Evolutionary conservation across 1,140 invertebrate genomes (phyloP), one percentile per base, ranked within the genome.

Genomic region (Sycobia sp.): DNA sequence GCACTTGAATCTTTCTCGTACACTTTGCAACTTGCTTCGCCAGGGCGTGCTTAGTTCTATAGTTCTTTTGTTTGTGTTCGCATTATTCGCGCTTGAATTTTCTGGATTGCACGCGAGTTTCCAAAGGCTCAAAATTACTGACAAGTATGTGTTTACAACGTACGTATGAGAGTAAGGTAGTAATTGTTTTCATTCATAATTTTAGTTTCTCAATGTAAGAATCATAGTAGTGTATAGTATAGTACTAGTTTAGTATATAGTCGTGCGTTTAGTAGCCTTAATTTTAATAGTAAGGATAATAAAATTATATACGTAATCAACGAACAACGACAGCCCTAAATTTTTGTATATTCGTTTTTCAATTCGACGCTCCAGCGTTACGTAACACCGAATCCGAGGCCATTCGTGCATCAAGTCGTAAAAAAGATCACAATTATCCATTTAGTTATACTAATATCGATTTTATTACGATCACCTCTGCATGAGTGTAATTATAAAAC

Each of bases 101-200:
- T 4, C 47, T 62, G 16, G 46, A 14, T 55, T 38, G 38, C 23
- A 49, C 53, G 53, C 51, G 51, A 49, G 22, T 49, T n/a, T 22
- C 36, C 7, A 57, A 74, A 72, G 68, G 71, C 70, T 80, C 76
- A 80, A 79, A n/a, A 81, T 81, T 77, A 76, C 76, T 78, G 79
- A 76, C 75, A 78, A 73, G 76, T 76, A 70, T 68, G 62, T 73
- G 67, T 65, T 68, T 66, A 60, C 61, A 67, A 62, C n/a, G 46
- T 55, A 50, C 14, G 44, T 55, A 64, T 62, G 51, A 47, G 66
- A 51, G 34, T 53, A 53, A 70, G 54, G 22, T 49, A 57, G 22
- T 23, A 16, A 57, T 27, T 58, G 44, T 18, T 11, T 43, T 57
- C n/a, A n/a, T 49, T 39, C 18, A 36, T 0, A 47, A 57, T 36